These are phyloP conservation scores for Neopipo cinnamomea DNA, from an alignment of 2,113 vertebrate genomes.

Conservation along the genomic window DNA sequence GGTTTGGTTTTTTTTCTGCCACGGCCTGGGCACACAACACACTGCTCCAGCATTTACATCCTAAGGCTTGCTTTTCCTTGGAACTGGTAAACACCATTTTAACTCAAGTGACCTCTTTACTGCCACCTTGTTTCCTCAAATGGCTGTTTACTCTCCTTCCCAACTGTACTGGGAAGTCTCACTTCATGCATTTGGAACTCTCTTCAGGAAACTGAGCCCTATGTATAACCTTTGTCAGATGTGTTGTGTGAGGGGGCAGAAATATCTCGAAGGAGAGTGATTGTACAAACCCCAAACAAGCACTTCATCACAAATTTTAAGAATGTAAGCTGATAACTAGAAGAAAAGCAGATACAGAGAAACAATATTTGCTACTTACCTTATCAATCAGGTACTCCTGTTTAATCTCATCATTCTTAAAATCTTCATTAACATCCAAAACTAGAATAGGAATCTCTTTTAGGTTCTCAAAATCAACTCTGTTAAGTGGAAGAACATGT, in stretches of 20 bases:
- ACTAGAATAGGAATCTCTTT: conserved; percentile 78
- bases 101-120: not conserved
- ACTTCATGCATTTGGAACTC: not conserved
- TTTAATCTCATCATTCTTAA: conserved; percentile 82
- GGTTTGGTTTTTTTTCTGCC: accelerated
- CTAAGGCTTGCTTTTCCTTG: not conserved
- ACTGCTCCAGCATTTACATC: not conserved
- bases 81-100: not conserved
- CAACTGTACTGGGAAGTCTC: not conserved
- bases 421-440: conserved; percentile 82
- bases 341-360: not conserved
- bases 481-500: not conserved
- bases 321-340: not conserved
- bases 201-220: too few species aligned
- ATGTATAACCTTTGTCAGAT: not conserved
- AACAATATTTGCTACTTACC: conserved; percentile 33
- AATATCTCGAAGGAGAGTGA: not conserved
- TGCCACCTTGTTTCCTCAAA: not conserved
- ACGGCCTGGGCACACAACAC: not conserved
- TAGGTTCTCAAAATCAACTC: conserved; percentile 81
- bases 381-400: conserved; percentile 77
- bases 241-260: not conserved
- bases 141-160: not conserved
- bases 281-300: not conserved
- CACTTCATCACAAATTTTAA: not conserved